These are phyloP conservation scores for Thera britannica DNA, from an alignment of 2,888 invertebrate species.

Conservation along the genomic window DNA sequence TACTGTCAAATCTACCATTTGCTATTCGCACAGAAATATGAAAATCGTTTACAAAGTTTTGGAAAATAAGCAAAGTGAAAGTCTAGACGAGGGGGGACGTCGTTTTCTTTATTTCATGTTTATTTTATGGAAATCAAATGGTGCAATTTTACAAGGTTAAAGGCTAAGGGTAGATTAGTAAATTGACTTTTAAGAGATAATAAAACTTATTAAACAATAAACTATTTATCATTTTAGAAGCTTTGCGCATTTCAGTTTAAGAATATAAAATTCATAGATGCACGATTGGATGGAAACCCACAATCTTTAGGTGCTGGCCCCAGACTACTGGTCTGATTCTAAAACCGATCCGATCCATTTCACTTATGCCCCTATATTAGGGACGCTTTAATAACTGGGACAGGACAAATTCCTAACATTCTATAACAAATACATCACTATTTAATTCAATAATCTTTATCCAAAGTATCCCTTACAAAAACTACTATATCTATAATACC, in stretches of 20 bases:
- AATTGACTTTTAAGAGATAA: conserved; percentile 8
- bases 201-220: not conserved
- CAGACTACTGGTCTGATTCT: too few species aligned
- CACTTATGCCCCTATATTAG: too few species aligned
- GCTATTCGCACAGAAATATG: not conserved
- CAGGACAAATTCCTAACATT: too few species aligned
- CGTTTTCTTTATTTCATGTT: conserved; percentile 22
- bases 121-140: conserved; percentile 21
- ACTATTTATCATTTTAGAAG: too few species aligned
- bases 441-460: too few species aligned
- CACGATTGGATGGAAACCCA: too few species aligned
- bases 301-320: too few species aligned
- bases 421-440: too few species aligned
- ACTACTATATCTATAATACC: not conserved
- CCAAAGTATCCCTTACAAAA: not conserved
- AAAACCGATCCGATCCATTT: too few species aligned
- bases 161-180: not conserved
- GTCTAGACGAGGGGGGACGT: conserved; percentile 25
- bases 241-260: too few species aligned
- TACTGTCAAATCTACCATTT: not conserved
- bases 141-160: conserved; percentile 18
- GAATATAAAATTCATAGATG: too few species aligned
- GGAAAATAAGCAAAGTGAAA: conserved; percentile 14
- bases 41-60: conserved; percentile 12
- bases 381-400: too few species aligned